phyloP scores from a whole-genome alignment of 2,888 invertebrate genomes.

The Eilema griseolum region DNA sequence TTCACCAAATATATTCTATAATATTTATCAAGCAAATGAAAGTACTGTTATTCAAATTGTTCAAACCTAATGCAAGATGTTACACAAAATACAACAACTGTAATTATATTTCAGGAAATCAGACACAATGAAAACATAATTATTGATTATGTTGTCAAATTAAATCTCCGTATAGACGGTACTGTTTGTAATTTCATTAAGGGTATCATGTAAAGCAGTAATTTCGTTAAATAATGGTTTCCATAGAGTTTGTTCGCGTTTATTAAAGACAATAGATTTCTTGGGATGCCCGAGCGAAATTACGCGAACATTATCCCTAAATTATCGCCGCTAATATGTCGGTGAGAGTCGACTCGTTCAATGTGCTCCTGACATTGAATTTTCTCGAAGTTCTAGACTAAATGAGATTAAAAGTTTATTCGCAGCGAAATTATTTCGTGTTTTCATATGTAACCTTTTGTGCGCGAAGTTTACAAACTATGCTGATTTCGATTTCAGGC shows the following conservation, averaged over 20 bases:
- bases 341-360: constrained; percentile 63
- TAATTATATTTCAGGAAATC: constrained; percentile 35
- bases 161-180: constrained; percentile 60
- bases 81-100: constrained; percentile 31
- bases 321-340: constrained; percentile 85
- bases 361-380: constrained; percentile 61
- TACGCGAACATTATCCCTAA: constrained; percentile 81
- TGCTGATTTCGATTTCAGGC: no score
- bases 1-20: background rate
- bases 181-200: constrained; percentile 78
- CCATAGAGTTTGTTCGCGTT: constrained; percentile 79
- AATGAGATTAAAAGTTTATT: constrained; percentile 49
- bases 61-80: constrained; percentile 29
- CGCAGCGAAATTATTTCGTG: constrained; percentile 32
- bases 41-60: background rate
- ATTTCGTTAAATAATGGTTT: constrained; percentile 83
- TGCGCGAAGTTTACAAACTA: no score
- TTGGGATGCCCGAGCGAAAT: constrained; percentile 76
- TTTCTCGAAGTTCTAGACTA: constrained; percentile 56
- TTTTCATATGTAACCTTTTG: background rate
- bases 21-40: constrained; percentile 19
- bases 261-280: constrained; percentile 85
- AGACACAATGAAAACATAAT: constrained; percentile 51
- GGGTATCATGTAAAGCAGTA: constrained; percentile 77
- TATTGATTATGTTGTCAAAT: constrained; percentile 67